Conservation (phyloP, 2,113 vertebrate genomes). For the Trachemys scripta region DNA sequence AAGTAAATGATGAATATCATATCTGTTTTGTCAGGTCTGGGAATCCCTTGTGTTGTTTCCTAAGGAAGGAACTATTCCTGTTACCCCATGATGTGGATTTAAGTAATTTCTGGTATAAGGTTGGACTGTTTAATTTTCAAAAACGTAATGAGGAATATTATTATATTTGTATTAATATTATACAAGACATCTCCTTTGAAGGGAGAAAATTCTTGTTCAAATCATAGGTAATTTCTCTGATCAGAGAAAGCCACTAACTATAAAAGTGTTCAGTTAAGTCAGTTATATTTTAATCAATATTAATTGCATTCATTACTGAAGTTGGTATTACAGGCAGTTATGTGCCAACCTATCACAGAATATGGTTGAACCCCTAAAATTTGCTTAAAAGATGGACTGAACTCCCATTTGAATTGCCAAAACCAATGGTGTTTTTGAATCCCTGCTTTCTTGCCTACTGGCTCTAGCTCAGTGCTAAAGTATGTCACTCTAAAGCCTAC, state of each 20-base stretch:
- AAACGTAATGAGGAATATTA: not conserved
- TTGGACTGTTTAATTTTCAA: not conserved
- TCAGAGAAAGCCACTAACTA: slow-evolving; percentile 1
- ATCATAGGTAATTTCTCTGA: not conserved
- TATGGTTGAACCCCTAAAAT: not conserved
- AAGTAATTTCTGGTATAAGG: not conserved
- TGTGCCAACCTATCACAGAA: not conserved
- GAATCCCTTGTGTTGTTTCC: not conserved
- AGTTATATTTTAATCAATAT: slow-evolving; percentile 10
- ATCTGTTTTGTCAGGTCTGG: not conserved
- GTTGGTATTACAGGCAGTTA: not conserved
- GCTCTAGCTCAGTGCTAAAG: not conserved
- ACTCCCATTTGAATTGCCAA: not conserved
- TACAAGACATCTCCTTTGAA: not conserved
- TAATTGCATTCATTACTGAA: slow-evolving; percentile 2
- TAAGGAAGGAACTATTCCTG: not conserved
- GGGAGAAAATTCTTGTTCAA: slow-evolving; percentile 11
- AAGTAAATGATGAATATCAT: not conserved
- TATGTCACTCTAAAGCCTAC: not conserved
- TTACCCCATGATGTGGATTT: not conserved
- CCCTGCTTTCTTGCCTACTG: not conserved
- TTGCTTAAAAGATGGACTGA: not conserved
- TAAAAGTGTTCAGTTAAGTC: not conserved
- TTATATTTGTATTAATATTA: not conserved
- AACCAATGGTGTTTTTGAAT: not conserved